A percentile compares a stretch with the other conserved stretches of the same genome.
phyloP scores from a whole-genome alignment of 2,797 vertebrate genomes.

The Danio kyathit region DNA sequence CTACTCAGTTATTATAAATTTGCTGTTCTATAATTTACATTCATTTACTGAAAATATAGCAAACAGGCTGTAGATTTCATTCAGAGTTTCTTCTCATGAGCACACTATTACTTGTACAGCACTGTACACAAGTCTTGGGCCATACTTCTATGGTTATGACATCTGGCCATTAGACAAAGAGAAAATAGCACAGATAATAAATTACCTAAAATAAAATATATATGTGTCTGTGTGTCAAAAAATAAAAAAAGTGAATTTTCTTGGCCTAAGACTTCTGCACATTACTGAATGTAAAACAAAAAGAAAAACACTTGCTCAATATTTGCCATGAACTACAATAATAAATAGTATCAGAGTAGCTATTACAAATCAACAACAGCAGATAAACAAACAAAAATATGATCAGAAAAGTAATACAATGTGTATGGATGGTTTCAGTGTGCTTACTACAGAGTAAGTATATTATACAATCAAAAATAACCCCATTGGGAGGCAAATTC shows the following conservation, averaged over 20 bases:
- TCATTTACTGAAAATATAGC: slow-evolving; percentile 8
- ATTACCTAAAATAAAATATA: neutral
- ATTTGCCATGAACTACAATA: slow-evolving; percentile 43
- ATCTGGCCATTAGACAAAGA: neutral
- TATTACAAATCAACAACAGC: slow-evolving; percentile 46
- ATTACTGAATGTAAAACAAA: slow-evolving; percentile 36
- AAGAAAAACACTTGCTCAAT: slow-evolving; percentile 27
- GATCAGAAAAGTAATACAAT: slow-evolving; percentile 44
- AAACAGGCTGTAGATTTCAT: neutral
- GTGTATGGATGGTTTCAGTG: slow-evolving; percentile 45
- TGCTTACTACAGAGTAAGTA: slow-evolving; percentile 54
- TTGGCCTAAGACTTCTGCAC: slow-evolving; percentile 5
- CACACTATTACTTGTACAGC: slow-evolving; percentile 4
- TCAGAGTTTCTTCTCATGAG: neutral
- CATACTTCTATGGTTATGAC: neutral
- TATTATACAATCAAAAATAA: slow-evolving; percentile 55
- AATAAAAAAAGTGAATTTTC: too few species aligned
- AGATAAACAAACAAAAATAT: slow-evolving; percentile 15
- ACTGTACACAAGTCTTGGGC: neutral
- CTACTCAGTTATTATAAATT: neutral
- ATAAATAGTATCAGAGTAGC: slow-evolving; percentile 55
- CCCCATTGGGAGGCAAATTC: slow-evolving; percentile 29
- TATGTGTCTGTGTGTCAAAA: neutral
- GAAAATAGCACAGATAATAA: slow-evolving; percentile 2
- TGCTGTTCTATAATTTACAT: neutral